Evolutionary conservation across 2,797 vertebrate genomes (phyloP).

Genomic region (Margarornis squamiger): DNA sequence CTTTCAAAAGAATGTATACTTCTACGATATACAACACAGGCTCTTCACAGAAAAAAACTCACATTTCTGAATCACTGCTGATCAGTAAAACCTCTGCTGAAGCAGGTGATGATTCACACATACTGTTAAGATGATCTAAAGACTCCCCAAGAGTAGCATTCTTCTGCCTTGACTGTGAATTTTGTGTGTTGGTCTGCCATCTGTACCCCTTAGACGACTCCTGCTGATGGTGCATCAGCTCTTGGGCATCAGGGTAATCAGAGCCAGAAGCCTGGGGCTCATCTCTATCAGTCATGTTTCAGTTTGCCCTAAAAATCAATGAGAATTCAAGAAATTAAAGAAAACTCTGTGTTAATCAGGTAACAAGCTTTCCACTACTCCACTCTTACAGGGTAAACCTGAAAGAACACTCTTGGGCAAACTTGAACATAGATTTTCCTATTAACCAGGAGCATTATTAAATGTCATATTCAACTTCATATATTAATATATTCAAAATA

Average conservation of each 20-base stretch:
- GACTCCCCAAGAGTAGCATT: neutral
- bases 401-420: neutral
- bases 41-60: neutral
- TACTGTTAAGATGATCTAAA: neutral
- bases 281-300: slow-evolving; percentile 23
- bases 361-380: neutral
- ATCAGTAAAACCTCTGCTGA: neutral
- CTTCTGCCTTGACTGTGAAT: accelerated
- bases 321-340: neutral
- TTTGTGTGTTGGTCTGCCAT: accelerated
- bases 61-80: slow-evolving; percentile 43
- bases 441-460: neutral
- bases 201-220: neutral
- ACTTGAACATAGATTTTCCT: neutral
- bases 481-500: too few relatives aligned
- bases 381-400: neutral
- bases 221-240: neutral
- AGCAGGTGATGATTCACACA: neutral
- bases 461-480: neutral
- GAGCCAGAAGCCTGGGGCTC: neutral
- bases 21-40: neutral
- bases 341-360: accelerated
- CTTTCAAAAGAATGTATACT: neutral
- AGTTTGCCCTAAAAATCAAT: neutral
- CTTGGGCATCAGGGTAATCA: neutral